Base-by-base conservation (phyloP, 2,888 invertebrate species). In the Drosophila anomelani region DNA sequence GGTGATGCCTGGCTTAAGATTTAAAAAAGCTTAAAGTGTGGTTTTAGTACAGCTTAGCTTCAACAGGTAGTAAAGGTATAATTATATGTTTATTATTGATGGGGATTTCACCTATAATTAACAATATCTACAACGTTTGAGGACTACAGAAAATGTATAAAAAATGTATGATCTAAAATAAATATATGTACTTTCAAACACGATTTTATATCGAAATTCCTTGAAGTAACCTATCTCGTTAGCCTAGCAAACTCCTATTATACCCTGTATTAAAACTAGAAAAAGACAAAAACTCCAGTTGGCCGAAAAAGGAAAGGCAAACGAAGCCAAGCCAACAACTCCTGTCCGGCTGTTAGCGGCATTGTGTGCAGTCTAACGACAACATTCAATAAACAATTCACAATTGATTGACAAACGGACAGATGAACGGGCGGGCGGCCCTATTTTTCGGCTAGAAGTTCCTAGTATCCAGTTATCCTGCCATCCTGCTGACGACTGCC, bases 351-450 rank as follows among this genome's bases (percentile, higher is more conserved):
- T 63, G 56, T 69, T 77, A 69, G 75, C 70, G 68, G 75, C 68
- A 67, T 76, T 78, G 76, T 81, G 84, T 86, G 81, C 79, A 80
- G 85, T 78, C 82, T 80, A 85, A 85, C 88, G 89, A 86, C 88
- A 89, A 89, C 89, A 86, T 85, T 89, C 89, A 89, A 86, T 89
- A 85, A 90, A 88, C 89, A 90, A 88, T 89, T 85, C 85, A 80
- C 77, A 85, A 85, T 90, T 89, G 89, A 89, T 89, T 90, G 90
- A 89, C 90, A 90, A 81, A 83, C 81, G 79, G 80, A 88, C 81
- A 75, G 74, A 70, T 69, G 78, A 73, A 68, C 66, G 73, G 4
- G 17, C 78, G 80, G 49, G 12, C 32, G 32, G 51, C 3, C 23
- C 51, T 53, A 53, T 78, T 77, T 89, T 78, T 89, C 76, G 77